Base-by-base conservation (phyloP, 2,113 vertebrate genomes). In the Anguilla japonica region DNA sequence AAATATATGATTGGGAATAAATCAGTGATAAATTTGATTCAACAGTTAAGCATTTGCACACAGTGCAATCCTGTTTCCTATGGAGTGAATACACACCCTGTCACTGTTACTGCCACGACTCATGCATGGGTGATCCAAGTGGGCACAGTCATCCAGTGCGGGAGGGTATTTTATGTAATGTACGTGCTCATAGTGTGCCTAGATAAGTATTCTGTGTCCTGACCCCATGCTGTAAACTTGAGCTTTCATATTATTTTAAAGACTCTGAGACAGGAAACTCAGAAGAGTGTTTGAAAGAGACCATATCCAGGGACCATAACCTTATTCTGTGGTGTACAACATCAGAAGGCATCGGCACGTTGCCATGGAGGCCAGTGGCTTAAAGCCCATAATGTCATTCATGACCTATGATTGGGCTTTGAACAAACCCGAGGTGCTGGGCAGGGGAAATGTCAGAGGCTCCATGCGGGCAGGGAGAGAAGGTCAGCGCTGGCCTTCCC, bases 371-470 rank as follows among this genome's bases (percentile, higher is more conserved):
- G 81, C 63, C 87, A 86, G 85, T 83, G 85, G 89, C 87, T 91
- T 88, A 2, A 20, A 78, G 57, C 41, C 14, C 13, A 87, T 88
- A 90, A 83, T 87, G 39, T 83, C 43, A 26, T 13, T 15, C 29
- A 11, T 56, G 88, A 53, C 87, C 87, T 63, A 46, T 86, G 88
- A n/a, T n/a, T n/a, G 85, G 57, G 57, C 89, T 83, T 86, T 91
- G 89, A 88, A 81, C 88, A 90, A 91, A 89, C 88, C 87, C 84
- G 85, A 71, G 14, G 9, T 79, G 89, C 53, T 86, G 41, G 90
- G 89, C 89, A 91, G 94, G 92, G 92, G 86, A 93, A 94, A 93
- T 85, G 87, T 89, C 81, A 86, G 83, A 89, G 86, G 89, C 85
- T 82, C 88, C 88, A 78, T 83, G 85, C 85, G 86, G 86, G 83